Conservation (phyloP, 2,797 vertebrate genomes). For the Chromis chromis region DNA sequence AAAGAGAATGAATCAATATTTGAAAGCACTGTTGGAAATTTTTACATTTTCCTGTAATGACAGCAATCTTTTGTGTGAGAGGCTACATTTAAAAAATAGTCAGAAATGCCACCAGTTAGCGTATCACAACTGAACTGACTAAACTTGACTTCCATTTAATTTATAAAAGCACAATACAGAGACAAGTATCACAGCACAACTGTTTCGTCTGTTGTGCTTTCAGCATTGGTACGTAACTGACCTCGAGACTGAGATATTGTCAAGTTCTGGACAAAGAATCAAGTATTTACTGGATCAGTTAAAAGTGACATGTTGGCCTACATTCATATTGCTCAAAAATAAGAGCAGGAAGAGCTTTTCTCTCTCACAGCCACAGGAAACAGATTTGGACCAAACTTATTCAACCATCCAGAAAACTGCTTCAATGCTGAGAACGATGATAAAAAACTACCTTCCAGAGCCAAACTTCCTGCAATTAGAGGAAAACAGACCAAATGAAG, state of each 20-base stretch:
- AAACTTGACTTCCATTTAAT: constrained; percentile 1
- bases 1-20: too few species aligned
- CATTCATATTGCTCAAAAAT: constrained; percentile 11
- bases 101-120: too few species aligned
- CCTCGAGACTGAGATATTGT: not conserved
- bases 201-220: constrained; percentile 5
- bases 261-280: constrained; percentile 2
- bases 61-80: not conserved
- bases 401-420: not conserved
- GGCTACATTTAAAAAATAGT: too few species aligned
- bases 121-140: not conserved
- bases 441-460: too few species aligned
- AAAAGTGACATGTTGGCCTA: not conserved
- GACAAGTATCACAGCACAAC: not conserved
- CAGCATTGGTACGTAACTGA: constrained; percentile 9
- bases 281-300: not conserved
- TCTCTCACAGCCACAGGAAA: not conserved
- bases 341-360: not conserved
- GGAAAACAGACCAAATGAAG: too few species aligned
- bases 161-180: constrained; percentile 19
- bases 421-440: too few species aligned
- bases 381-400: not conserved
- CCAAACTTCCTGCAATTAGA: too few species aligned
- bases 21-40: too few species aligned
- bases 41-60: too few species aligned